Percentiles rank a stretch among this genome's conserved stretches.
These are phyloP conservation scores for Zootoca vivipara DNA, from an alignment of 2,113 vertebrate genomes.

Conservation along the genomic window DNA sequence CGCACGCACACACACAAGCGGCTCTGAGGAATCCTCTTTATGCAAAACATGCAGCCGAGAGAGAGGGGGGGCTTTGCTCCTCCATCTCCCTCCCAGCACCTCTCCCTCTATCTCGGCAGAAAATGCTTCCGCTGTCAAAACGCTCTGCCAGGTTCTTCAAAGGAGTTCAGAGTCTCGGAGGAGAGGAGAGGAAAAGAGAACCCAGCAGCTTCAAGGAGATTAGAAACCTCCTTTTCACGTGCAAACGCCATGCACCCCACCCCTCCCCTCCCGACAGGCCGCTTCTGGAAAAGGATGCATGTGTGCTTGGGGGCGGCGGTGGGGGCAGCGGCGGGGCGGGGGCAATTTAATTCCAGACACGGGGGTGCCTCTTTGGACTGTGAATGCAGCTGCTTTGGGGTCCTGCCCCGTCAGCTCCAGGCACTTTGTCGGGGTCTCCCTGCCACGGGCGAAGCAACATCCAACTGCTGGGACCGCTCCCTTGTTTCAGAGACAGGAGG, in stretches of 20 bases:
- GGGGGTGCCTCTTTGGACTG: constrained; percentile 8
- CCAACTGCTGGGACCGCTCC: no score
- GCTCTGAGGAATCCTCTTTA: not conserved
- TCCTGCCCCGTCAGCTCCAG: no score
- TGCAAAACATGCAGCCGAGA: not conserved
- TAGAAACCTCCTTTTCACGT: constrained; percentile 4
- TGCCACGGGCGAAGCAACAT: no score
- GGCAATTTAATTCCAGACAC: not conserved
- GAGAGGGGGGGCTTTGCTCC: constrained; percentile 15
- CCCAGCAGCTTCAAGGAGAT: constrained; percentile 51
- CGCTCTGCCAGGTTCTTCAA: constrained; percentile 27
- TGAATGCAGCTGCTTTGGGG: not conserved
- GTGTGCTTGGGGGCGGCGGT: not conserved
- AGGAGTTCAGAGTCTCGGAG: constrained; percentile 16
- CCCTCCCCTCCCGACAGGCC: not conserved
- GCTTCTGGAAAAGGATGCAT: constrained; percentile 30
- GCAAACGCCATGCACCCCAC: not conserved
- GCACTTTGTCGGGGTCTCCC: not conserved
- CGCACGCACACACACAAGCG: not conserved
- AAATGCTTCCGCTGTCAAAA: constrained; percentile 51
- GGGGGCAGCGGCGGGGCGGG: no score
- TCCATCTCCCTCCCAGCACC: constrained; percentile 8
- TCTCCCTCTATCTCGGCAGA: not conserved
- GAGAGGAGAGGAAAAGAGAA: constrained; percentile 15
- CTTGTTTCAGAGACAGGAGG: not conserved